Conservation (phyloP, 1,140 invertebrate genomes). For the Drosophila orosa region DNA sequence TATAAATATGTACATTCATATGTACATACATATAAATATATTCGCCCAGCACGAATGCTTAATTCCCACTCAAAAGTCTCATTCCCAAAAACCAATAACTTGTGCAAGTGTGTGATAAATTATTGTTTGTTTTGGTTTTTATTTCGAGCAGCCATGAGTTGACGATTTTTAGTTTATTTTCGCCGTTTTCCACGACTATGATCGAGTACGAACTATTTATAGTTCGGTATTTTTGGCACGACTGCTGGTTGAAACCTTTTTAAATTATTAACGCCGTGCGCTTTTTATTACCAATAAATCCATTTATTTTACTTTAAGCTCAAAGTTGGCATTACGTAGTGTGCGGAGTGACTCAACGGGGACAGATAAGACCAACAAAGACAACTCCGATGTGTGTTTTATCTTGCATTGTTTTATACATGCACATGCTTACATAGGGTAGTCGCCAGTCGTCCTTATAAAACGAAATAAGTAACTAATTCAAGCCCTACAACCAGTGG, state of each 20-base stretch:
- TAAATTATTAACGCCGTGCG: constrained; percentile 7
- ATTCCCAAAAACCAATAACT: not conserved
- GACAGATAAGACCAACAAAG: constrained; percentile 28
- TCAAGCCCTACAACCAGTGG: not conserved
- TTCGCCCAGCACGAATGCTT: constrained; percentile 14
- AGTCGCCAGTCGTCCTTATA: constrained; percentile 1
- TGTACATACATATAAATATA: not conserved
- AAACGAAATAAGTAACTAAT: not conserved
- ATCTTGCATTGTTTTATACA: not conserved
- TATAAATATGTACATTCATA: constrained; percentile 7
- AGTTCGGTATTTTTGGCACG: constrained; percentile 22
- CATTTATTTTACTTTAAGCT: constrained; percentile 1
- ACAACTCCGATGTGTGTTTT: not conserved
- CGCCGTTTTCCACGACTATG: constrained; percentile 20
- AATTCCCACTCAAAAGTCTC: constrained; percentile 12
- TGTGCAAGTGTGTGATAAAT: constrained; percentile 3
- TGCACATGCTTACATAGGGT: not conserved
- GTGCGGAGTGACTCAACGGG: constrained; percentile 8
- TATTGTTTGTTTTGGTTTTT: constrained; percentile 31
- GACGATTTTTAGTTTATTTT: constrained; percentile 36
- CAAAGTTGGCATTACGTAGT: constrained; percentile 1
- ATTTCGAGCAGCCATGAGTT: constrained; percentile 24
- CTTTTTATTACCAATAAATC: not conserved
- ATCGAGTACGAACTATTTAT: constrained; percentile 30
- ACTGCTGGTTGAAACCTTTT: not conserved